phyloP scores from a whole-genome alignment of 2,113 vertebrate species.

The Menura novaehollandiae region DNA sequence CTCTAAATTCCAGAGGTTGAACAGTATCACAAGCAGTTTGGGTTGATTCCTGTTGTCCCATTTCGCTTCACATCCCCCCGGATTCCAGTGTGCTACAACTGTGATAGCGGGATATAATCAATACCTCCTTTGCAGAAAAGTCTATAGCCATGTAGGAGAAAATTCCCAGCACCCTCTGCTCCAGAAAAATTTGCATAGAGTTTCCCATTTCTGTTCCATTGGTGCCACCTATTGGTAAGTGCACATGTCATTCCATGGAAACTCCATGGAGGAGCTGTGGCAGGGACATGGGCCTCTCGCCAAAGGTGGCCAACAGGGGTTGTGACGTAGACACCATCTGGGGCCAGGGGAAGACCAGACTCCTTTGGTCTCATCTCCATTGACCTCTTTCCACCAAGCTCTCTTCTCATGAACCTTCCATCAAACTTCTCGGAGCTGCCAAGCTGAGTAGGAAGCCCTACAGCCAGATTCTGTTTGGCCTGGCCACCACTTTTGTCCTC shows the following conservation, averaged over 20 bases:
- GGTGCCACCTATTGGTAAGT: constrained; percentile 59
- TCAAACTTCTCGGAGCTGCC: not conserved
- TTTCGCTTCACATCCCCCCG: not conserved
- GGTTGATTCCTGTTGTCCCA: not conserved
- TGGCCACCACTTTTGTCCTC: not conserved
- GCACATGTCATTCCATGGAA: not conserved
- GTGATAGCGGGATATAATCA: not conserved
- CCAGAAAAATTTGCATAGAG: not conserved
- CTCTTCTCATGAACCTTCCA: not conserved
- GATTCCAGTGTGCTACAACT: not conserved
- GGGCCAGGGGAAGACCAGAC: accelerated
- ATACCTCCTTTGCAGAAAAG: not conserved
- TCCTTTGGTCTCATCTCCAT: not conserved
- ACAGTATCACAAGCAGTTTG: not conserved
- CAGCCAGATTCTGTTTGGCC: not conserved
- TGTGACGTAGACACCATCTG: accelerated
- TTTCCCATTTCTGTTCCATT: constrained; percentile 22
- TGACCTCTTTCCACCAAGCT: not conserved
- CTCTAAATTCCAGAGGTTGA: not conserved
- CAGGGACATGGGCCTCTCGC: not conserved
- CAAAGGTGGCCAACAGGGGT: not conserved
- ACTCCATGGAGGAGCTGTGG: not conserved
- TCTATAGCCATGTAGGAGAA: not conserved
- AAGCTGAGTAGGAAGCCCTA: not conserved
- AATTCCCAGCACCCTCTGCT: constrained; percentile 31